Evolutionary conservation across 2,113 vertebrate species (phyloP), one percentile per base, ranked within the genome.

Genomic region (Fulica atra): DNA sequence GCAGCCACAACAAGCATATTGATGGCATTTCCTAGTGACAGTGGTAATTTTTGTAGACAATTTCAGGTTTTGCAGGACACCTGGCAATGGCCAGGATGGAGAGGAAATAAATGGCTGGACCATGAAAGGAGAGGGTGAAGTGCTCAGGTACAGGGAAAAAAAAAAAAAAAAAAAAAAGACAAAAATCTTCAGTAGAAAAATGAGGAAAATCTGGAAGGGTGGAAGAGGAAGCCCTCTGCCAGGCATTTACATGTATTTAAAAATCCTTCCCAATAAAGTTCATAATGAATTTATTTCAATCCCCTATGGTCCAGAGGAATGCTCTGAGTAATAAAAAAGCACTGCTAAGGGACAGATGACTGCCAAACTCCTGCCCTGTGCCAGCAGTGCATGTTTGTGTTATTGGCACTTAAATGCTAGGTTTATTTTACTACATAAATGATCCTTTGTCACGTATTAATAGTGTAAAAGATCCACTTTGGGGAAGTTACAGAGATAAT

Each of bases 211-310:
- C 28, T 46, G 71, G 20, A 48, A 66, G 18, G 53, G 13, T 31
- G 44, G 71, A 57, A n/a, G 92, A 89, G 26, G 54, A 65, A 88
- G 31, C 25, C n/a, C 35, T 48, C 29, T 31, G 29, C 40, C 83
- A 93, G 87, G n/a, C 54, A 84, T 92, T 40, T 71, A 76, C 86
- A 87, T 46, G 16, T 71, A 40, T 90, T 96, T 94, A 88, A 96
- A 96, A 96, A 94, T 93, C 88, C 66, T 89, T 95, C 63, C 88
- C 93, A 90, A 69, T 96, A 96, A 97, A 94, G 87, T 93, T 94
- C 88, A 53, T 90, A 96, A 94, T 95, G 77, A 97, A 94, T 95
- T 94, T 96, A 92, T 89, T 92, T 94, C 78, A 48, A 81, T 83
- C 95, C 77, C 73, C 81, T 54, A 76, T 92, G 86, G 93, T 94